These are phyloP conservation scores for Eupeodes corollae DNA, from an alignment of 1,140 invertebrate species.

Conservation along the genomic window DNA sequence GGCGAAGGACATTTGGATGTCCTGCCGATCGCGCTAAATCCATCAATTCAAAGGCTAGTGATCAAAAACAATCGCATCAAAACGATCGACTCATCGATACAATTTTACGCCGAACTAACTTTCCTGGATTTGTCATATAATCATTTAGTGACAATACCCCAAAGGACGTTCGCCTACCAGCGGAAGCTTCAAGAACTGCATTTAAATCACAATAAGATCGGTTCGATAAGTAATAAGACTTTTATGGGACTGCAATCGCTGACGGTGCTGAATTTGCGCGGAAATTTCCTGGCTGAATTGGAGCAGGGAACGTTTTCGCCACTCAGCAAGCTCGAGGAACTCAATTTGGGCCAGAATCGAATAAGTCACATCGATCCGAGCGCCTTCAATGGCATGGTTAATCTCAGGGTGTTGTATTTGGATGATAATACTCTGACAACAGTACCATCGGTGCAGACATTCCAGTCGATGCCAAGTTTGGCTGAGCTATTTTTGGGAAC, in stretches of 20 bases:
- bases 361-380: conserved; percentile 66
- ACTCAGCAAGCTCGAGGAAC: conserved; percentile 63
- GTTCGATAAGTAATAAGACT: conserved; percentile 61
- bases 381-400: conserved; percentile 64
- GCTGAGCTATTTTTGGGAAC: conserved; percentile 73
- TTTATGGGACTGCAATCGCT: conserved; percentile 66
- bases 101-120: conserved; percentile 72
- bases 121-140: conserved; percentile 77
- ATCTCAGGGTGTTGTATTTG: conserved; percentile 65
- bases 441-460: conserved; percentile 57
- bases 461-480: conserved; percentile 57
- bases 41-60: conserved; percentile 70
- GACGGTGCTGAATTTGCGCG: conserved; percentile 65
- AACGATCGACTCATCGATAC: conserved; percentile 72
- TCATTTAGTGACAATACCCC: conserved; percentile 65
- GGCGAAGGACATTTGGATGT: conserved; percentile 74
- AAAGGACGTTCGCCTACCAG: conserved; percentile 65
- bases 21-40: conserved; percentile 82
- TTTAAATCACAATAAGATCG: conserved; percentile 75
- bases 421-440: conserved; percentile 72
- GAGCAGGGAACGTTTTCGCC: conserved; percentile 62
- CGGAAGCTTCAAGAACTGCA: conserved; percentile 70
- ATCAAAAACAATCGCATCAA: conserved; percentile 78
- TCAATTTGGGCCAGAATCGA: conserved; percentile 78
- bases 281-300: conserved; percentile 71